Conservation (phyloP, 1,140 invertebrate species). For the Triops longicaudatus region DNA sequence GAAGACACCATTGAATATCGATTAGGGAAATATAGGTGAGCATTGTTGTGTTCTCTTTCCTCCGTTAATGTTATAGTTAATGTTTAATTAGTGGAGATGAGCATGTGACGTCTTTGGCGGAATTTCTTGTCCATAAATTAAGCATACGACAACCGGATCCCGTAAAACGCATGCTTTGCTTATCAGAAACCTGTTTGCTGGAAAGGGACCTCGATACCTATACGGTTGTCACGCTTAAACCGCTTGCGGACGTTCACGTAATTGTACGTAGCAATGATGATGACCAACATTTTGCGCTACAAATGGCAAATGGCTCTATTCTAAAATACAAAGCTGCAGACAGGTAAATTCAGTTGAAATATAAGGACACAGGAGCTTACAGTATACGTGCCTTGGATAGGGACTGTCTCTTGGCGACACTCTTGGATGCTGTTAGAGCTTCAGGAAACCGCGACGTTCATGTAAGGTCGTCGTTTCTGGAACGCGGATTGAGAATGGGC, state of each 20-base stretch:
- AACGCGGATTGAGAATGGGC: slow-evolving; percentile 75
- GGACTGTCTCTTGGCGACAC: slow-evolving; percentile 86
- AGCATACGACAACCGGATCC: slow-evolving; percentile 66
- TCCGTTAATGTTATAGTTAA: slow-evolving; percentile 10
- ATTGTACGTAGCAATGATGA: slow-evolving; percentile 80
- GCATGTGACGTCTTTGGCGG: slow-evolving; percentile 79
- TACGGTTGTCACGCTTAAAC: slow-evolving; percentile 74
- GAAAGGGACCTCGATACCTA: slow-evolving; percentile 96
- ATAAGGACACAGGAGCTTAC: not conserved
- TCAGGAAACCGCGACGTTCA: slow-evolving; percentile 97
- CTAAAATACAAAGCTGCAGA: slow-evolving; percentile 78
- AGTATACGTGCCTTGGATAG: slow-evolving; percentile 46
- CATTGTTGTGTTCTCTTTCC: slow-evolving; percentile 20
- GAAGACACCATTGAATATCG: slow-evolving; percentile 76
- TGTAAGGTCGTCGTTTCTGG: slow-evolving; percentile 74
- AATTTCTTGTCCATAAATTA: slow-evolving; percentile 86
- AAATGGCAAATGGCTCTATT: slow-evolving; percentile 85
- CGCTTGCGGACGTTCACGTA: slow-evolving; percentile 81
- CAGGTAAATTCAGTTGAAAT: slow-evolving; percentile 44
- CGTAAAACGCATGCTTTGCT: slow-evolving; percentile 78
- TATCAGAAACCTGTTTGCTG: slow-evolving; percentile 89
- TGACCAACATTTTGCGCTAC: slow-evolving; percentile 87
- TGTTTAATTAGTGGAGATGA: slow-evolving; percentile 61
- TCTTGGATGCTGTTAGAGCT: slow-evolving; percentile 90
- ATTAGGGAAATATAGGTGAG: slow-evolving; percentile 82